These are phyloP conservation scores for Villa cingulata DNA, from an alignment of 2,888 invertebrate species.

Conservation along the genomic window DNA sequence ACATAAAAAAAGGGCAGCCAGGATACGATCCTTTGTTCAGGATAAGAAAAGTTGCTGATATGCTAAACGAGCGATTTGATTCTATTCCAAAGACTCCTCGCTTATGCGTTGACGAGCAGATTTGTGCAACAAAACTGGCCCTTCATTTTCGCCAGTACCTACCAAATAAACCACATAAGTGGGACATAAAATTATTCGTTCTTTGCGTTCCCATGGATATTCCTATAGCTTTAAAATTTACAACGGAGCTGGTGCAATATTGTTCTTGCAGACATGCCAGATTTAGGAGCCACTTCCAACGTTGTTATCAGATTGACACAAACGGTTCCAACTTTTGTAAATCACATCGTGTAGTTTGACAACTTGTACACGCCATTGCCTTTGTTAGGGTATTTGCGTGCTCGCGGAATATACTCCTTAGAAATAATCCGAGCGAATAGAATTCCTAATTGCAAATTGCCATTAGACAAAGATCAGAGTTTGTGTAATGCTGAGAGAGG, in stretches of 20 bases:
- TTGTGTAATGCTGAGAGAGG: neutral
- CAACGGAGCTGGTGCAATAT: slow-evolving; percentile 10
- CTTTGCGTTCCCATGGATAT: slow-evolving; percentile 8
- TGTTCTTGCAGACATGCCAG: slow-evolving; percentile 8
- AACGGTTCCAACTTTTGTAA: slow-evolving; percentile 5
- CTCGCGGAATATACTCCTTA: too few relatives aligned
- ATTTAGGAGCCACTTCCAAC: slow-evolving; percentile 12
- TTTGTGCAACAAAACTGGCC: slow-evolving; percentile 13
- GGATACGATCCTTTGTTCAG: too few relatives aligned
- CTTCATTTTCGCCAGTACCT: slow-evolving; percentile 12
- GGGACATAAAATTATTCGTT: slow-evolving; percentile 8
- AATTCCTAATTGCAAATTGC: too few relatives aligned
- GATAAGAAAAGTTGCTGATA: slow-evolving; percentile 5
- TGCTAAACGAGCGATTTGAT: slow-evolving; percentile 13
- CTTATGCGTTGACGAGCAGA: too few relatives aligned
- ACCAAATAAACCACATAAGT: slow-evolving; percentile 13
- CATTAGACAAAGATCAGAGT: neutral
- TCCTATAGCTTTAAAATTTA: slow-evolving; percentile 11
- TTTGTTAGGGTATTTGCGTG: slow-evolving; percentile 9
- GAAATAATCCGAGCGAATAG: too few relatives aligned
- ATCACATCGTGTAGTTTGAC: slow-evolving; percentile 10
- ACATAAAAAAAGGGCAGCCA: too few relatives aligned
- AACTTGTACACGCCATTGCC: too few relatives aligned
- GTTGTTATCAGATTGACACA: slow-evolving; percentile 5
- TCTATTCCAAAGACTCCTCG: too few relatives aligned